Base-by-base conservation (phyloP, 2,888 invertebrate species). In the Stegana nigrithorax region DNA sequence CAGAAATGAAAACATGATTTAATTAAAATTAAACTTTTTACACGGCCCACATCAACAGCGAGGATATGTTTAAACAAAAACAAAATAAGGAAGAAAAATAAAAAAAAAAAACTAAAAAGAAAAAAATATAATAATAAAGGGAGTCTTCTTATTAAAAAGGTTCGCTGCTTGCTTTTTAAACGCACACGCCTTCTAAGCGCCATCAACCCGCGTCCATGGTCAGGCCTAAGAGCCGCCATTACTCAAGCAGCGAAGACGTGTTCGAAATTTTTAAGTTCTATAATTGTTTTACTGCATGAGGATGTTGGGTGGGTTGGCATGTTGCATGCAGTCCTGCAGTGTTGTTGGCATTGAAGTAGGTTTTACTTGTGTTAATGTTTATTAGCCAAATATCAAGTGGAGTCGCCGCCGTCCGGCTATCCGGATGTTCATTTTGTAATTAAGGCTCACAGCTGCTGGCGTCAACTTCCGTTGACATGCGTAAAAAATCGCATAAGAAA, bases 161-260 rank as follows among this genome's bases (percentile, higher is more conserved):
- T n/a, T n/a, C n/a, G n/a, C n/a, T n/a, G n/a, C n/a, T n/a, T n/a
- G n/a, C n/a, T n/a, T n/a, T 67, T 75, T 68, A 73, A 67, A 72
- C 59, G 61, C 57, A 42, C 66, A 58, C 26, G 14, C 51, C 14
- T 26, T 23, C 12, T n/a, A n/a, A n/a, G n/a, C 42, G 25, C 36
- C 25, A 27, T 27, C n/a, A 8, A 4, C 75, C n/a, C n/a, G n/a
- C n/a, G n/a, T n/a, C n/a, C n/a, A n/a, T n/a, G n/a, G n/a, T n/a
- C n/a, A n/a, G n/a, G n/a, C n/a, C n/a, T n/a, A n/a, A n/a, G n/a
- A 70, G 72, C 74, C 74, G 68, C 72, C 74, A 73, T 76, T 76
- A 77, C 72, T 75, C 77, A 76, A 79, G 78, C 75, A 78, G 75
- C 71, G 69, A 73, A 76, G 76, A 78, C 78, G 78, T 78, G 78